Conservation (phyloP, 2,888 invertebrate species). For the Linnaemya tessellans region DNA sequence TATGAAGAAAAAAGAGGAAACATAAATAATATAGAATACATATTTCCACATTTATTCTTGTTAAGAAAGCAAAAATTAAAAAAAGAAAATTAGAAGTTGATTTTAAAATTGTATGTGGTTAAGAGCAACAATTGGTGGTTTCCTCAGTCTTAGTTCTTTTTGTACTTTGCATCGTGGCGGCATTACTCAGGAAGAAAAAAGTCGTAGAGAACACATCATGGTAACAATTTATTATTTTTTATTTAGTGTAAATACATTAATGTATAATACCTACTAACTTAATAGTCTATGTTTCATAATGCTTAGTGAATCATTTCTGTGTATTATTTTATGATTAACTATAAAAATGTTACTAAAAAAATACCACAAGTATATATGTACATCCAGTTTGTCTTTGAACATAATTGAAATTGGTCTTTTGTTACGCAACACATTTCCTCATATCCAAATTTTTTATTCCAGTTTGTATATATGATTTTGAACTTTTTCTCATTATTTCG, state of each 20-base stretch:
- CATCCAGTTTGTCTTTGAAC: neutral
- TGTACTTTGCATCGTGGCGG: constrained; percentile 81
- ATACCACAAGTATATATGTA: no score
- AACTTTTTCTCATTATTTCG: neutral
- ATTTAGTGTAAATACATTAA: constrained; percentile 38
- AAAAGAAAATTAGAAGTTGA: constrained; percentile 45
- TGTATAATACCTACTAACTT: neutral
- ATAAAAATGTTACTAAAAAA: neutral
- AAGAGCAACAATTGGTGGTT: constrained; percentile 76
- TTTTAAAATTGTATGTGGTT: constrained; percentile 57
- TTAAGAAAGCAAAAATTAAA: constrained; percentile 20
- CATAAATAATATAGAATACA: constrained; percentile 20
- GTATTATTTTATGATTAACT: neutral
- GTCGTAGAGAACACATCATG: constrained; percentile 79
- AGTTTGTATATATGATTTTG: neutral
- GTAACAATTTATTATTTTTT: constrained; percentile 76
- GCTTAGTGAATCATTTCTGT: neutral
- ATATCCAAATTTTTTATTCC: constrained; percentile 16
- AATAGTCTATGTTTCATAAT: neutral
- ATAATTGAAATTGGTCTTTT: constrained; percentile 10
- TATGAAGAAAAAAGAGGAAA: constrained; percentile 29
- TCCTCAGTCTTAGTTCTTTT: constrained; percentile 79
- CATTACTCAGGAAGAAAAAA: constrained; percentile 79
- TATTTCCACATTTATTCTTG: constrained; percentile 56
- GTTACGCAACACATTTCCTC: constrained; percentile 46